Evolutionary conservation across 2,797 vertebrate species (phyloP).

Genomic region (Gymnocypris eckloni): DNA sequence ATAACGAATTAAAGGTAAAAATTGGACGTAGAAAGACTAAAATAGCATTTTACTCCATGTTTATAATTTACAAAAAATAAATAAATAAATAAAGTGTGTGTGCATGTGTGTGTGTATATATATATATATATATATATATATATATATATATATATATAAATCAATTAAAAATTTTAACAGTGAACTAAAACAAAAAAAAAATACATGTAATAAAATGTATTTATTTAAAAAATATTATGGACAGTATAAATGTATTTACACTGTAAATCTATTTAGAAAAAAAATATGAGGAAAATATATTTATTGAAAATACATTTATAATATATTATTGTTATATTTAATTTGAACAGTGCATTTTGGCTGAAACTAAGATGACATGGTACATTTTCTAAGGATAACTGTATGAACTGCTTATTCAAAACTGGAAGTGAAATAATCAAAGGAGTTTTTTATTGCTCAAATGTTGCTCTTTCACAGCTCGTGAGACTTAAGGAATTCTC

Average conservation of each 20-base stretch:
- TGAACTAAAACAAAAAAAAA: too few relatives aligned
- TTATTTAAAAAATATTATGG: too few relatives aligned
- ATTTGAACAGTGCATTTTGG: not conserved
- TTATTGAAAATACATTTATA: not conserved
- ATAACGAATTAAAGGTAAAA: not conserved
- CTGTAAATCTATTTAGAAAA: too few relatives aligned
- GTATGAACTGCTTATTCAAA: not conserved
- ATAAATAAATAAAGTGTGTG: too few relatives aligned
- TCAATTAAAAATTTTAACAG: too few relatives aligned
- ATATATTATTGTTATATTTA: not conserved
- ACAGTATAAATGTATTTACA: too few relatives aligned
- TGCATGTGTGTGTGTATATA: too few relatives aligned
- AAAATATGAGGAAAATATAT: not conserved
- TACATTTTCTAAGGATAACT: not conserved
- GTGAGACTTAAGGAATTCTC: not conserved
- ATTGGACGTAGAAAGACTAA: not conserved
- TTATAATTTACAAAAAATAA: too few relatives aligned
- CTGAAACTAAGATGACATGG: not conserved
- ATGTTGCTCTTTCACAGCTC: not conserved
- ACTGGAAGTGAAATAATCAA: constrained; percentile 25
- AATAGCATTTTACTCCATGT: not conserved
- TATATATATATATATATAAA: too few relatives aligned
- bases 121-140: too few relatives aligned
- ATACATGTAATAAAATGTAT: too few relatives aligned
- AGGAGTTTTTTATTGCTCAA: not conserved